A percentile compares a stretch with the other conserved stretches of the same genome.
Conservation (phyloP, 2,113 vertebrate genomes). For the Xiphophorus couchianus region DNA sequence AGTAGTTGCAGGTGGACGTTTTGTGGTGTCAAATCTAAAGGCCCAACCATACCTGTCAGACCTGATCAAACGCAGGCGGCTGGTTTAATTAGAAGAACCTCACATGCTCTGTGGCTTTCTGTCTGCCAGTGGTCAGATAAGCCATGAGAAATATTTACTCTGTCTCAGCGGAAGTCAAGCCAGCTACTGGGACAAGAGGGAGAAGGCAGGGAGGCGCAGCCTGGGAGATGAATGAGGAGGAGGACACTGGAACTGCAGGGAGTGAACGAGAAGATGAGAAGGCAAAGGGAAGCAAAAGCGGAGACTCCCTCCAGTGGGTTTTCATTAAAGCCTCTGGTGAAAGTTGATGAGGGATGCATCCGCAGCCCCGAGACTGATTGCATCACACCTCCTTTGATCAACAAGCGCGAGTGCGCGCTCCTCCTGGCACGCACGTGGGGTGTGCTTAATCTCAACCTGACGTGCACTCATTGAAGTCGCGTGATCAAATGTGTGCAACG, state of each 20-base stretch:
- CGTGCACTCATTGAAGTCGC: neutral
- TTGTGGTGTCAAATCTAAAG: conserved; percentile 14
- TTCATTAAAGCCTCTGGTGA: conserved; percentile 73
- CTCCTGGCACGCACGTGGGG: conserved; percentile 4
- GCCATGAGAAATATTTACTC: conserved; percentile 79
- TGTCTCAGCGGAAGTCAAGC: conserved; percentile 65
- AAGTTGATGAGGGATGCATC: conserved; percentile 74
- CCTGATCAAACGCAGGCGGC: conserved; percentile 14
- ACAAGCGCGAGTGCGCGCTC: conserved; percentile 24
- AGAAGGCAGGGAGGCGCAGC: conserved; percentile 10
- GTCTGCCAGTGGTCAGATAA: conserved; percentile 67
- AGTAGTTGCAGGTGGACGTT: conserved; percentile 1
- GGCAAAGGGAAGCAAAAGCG: conserved; percentile 40
- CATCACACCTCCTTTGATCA: conserved; percentile 75
- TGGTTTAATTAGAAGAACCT: conserved; percentile 64
- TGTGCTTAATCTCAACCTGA: conserved; percentile 26
- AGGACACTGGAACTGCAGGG: conserved; percentile 55
- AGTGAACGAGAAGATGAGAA: conserved; percentile 57
- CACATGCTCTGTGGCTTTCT: conserved; percentile 51
- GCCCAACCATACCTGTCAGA: conserved; percentile 4
- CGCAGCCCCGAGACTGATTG: conserved; percentile 69
- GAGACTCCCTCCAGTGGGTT: conserved; percentile 76
- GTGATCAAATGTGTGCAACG: conserved; percentile 6
- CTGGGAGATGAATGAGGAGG: conserved; percentile 63
- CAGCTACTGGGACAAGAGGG: conserved; percentile 49